Evolutionary conservation across 2,113 vertebrate species (phyloP).

Genomic region (Cricetomys ansorgei): DNA sequence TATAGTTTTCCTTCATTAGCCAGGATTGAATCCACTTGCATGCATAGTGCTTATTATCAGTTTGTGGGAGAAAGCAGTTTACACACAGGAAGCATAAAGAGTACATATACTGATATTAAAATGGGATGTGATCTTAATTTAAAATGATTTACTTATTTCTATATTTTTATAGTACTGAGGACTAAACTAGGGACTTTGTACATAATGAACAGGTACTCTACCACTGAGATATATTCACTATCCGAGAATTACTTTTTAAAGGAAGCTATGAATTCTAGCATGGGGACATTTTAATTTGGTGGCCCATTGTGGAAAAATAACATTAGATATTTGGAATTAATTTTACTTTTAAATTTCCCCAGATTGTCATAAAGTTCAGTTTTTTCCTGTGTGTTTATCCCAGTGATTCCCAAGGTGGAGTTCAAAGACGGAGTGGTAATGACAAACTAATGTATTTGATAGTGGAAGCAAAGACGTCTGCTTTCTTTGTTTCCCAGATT

Average conservation of each 20-base stretch:
- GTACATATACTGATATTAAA: neutral
- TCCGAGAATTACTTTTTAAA: neutral
- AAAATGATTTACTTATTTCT: neutral
- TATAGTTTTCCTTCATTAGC: neutral
- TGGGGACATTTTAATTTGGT: neutral
- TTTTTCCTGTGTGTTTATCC: neutral
- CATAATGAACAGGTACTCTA: neutral
- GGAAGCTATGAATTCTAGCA: neutral
- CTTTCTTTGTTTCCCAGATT: neutral
- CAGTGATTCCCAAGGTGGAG: neutral
- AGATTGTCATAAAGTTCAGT: neutral
- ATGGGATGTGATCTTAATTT: neutral
- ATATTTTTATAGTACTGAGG: neutral
- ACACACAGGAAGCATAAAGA: neutral
- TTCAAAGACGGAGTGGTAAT: neutral
- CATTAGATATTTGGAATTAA: constrained; percentile 23
- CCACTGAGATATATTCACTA: neutral
- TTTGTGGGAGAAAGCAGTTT: neutral
- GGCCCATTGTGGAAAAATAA: neutral
- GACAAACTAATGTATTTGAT: neutral
- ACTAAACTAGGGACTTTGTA: neutral
- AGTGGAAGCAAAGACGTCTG: neutral
- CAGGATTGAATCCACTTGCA: neutral
- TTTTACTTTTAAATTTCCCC: constrained; percentile 11
- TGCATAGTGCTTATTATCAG: neutral